Percentiles rank a stretch among this genome's conserved stretches.
Evolutionary conservation across 2,113 vertebrate genomes (phyloP).

Genomic region (Sarotherodon lohbergeri): DNA sequence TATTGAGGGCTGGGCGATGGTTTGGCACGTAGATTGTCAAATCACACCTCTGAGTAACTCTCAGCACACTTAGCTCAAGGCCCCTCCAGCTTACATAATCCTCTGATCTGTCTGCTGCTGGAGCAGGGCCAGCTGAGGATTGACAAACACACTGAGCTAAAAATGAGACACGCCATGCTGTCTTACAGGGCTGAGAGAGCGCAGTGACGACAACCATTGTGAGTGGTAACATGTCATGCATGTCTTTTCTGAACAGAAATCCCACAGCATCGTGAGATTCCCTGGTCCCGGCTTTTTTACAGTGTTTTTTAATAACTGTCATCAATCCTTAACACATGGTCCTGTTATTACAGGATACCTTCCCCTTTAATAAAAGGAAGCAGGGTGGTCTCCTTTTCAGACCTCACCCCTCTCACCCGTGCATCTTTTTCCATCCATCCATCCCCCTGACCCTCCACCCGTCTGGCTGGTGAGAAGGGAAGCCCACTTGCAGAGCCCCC

Average conservation of each 20-base stretch:
- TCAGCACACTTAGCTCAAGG: constrained; percentile 58
- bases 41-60: constrained; percentile 64
- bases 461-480: constrained; percentile 47
- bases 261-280: background rate
- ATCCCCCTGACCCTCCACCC: constrained; percentile 20
- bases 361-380: background rate
- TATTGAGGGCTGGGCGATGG: constrained; percentile 32
- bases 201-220: constrained; percentile 28
- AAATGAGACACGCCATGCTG: constrained; percentile 37
- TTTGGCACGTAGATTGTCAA: constrained; percentile 61
- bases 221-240: constrained; percentile 11
- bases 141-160: constrained; percentile 42
- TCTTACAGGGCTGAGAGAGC: constrained; percentile 32
- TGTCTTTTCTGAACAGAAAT: background rate
- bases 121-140: constrained; percentile 47
- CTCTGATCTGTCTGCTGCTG: constrained; percentile 59
- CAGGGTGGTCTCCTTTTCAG: constrained; percentile 2
- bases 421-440: background rate
- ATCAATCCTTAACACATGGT: background rate
- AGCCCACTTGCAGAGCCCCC: constrained; percentile 61
- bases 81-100: constrained; percentile 66
- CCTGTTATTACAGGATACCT: background rate
- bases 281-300: background rate
- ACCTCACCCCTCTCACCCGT: background rate
- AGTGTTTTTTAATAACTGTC: background rate